Evolutionary conservation across 2,888 invertebrate genomes (phyloP).

Genomic region (Hydrotaea cyrtoneurina): DNA sequence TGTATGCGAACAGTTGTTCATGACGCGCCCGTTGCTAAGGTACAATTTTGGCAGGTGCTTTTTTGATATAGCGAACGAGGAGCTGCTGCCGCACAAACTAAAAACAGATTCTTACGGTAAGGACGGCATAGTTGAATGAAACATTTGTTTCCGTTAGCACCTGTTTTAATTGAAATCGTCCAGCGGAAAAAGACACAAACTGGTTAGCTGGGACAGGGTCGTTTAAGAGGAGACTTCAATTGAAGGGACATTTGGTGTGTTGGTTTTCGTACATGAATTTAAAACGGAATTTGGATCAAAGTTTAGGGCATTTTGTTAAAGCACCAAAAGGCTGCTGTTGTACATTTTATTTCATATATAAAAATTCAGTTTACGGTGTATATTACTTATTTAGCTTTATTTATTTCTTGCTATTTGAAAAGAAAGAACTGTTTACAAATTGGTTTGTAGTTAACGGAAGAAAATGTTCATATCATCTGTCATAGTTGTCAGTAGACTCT

Average conservation of each 20-base stretch:
- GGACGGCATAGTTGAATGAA: background rate
- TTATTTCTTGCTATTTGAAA: too few relatives aligned
- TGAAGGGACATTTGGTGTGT: background rate
- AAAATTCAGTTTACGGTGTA: too few relatives aligned
- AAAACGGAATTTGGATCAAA: too few relatives aligned
- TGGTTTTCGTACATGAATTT: too few relatives aligned
- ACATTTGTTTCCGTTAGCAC: constrained; percentile 15
- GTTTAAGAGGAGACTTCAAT: background rate
- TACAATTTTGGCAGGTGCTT: constrained; percentile 21
- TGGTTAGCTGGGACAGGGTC: background rate
- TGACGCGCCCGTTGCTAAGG: constrained; percentile 7
- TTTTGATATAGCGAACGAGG: background rate
- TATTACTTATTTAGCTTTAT: too few relatives aligned
- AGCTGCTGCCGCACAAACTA: background rate
- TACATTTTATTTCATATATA: too few relatives aligned
- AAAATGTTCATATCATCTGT: too few relatives aligned
- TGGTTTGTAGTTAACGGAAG: too few relatives aligned
- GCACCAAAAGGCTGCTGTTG: too few relatives aligned
- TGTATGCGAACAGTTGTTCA: background rate
- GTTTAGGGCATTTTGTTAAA: too few relatives aligned
- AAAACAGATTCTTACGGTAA: background rate
- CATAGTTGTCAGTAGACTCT: too few relatives aligned
- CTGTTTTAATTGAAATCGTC: constrained; percentile 16
- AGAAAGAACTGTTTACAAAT: too few relatives aligned
- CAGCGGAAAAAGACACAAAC: background rate